Conservation (phyloP, 1,140 invertebrate species). For the Condylostylus longicornis region DNA sequence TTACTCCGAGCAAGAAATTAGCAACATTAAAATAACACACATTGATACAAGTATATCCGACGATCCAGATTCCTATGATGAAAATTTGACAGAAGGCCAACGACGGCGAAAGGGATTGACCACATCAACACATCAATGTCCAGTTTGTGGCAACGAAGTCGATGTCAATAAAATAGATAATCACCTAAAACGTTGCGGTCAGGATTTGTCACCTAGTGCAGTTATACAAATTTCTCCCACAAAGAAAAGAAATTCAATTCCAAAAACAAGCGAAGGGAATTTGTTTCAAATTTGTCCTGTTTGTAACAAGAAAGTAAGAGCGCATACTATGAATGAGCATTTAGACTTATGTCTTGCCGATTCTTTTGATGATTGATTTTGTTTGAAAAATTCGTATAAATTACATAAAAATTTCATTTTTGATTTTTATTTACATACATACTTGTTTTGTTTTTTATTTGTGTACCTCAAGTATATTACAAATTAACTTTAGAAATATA, state of each 20-base stretch:
- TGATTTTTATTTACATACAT: background rate
- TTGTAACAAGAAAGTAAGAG: no score
- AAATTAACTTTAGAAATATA: background rate
- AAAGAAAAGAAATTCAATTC: no score
- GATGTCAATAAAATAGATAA: slow-evolving; percentile 34
- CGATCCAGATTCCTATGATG: slow-evolving; percentile 7
- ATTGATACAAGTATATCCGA: slow-evolving; percentile 9
- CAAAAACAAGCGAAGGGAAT: no score
- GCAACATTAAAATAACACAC: slow-evolving; percentile 11
- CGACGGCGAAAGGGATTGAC: slow-evolving; percentile 12
- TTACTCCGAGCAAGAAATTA: slow-evolving; percentile 11
- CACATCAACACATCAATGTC: slow-evolving; percentile 33
- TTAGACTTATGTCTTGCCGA: no score
- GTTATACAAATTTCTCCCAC: background rate
- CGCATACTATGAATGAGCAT: no score
- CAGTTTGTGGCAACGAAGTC: slow-evolving; percentile 42
- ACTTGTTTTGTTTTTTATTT: background rate
- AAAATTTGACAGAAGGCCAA: slow-evolving; percentile 17
- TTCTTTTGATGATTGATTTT: no score
- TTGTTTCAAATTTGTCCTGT: no score
- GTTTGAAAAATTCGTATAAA: no score
- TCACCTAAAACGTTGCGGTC: slow-evolving; percentile 51
- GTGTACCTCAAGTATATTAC: background rate
- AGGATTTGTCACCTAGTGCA: slow-evolving; percentile 29
- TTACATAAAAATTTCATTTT: background rate